These are phyloP conservation scores for Calephelis virginiensis DNA, from an alignment of 1,140 invertebrate genomes.

Conservation along the genomic window DNA sequence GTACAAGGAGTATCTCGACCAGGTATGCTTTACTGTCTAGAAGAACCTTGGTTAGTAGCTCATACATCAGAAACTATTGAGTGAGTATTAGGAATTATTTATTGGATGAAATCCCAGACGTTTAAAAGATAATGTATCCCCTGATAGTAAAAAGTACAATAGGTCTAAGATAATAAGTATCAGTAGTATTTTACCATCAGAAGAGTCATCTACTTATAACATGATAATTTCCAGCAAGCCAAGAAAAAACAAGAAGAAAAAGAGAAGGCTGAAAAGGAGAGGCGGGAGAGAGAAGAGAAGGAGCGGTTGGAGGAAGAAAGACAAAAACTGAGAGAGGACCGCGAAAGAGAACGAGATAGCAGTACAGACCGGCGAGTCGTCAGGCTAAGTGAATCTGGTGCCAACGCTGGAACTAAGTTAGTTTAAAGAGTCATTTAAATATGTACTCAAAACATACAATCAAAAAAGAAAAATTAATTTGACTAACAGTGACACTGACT, in stretches of 20 bases:
- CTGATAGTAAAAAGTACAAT: no score
- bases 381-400: slow-evolving; percentile 37
- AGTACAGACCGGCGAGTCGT: slow-evolving; percentile 40
- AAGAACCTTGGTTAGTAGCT: no score
- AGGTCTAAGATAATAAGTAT: no score
- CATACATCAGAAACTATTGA: no score
- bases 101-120: no score
- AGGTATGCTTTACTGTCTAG: slow-evolving; percentile 48
- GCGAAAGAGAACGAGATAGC: slow-evolving; percentile 39
- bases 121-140: no score
- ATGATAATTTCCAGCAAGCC: slow-evolving; percentile 49
- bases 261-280: slow-evolving; percentile 68
- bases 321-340: slow-evolving; percentile 36
- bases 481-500: no score
- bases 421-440: background rate
- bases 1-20: slow-evolving; percentile 77
- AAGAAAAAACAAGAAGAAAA: slow-evolving; percentile 68
- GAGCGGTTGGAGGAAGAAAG: slow-evolving; percentile 51
- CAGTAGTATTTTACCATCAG: no score
- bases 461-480: no score
- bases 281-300: slow-evolving; percentile 55
- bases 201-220: background rate
- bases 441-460: no score
- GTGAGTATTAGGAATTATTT: no score
- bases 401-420: slow-evolving; percentile 37